phyloP scores from a whole-genome alignment of 2,113 vertebrate species.

The Bombycilla garrulus region DNA sequence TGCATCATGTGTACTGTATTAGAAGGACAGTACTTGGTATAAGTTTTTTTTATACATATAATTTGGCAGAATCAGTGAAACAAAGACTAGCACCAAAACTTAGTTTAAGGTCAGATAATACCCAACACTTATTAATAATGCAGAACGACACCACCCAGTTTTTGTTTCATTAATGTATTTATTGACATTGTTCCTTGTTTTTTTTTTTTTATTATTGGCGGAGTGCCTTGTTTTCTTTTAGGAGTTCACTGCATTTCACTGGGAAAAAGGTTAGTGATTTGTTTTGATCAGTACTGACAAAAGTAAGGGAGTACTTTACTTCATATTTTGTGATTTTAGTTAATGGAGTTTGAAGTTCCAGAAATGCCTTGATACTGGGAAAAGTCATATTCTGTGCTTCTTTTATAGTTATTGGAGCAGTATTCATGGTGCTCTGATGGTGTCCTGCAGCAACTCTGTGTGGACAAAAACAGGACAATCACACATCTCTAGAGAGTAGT shows the following conservation, averaged over 20 bases:
- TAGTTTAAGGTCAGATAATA: neutral
- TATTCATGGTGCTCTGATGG: neutral
- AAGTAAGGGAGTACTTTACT: neutral
- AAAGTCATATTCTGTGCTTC: neutral
- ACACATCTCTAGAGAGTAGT: neutral
- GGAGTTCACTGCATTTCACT: neutral
- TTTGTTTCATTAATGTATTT: neutral
- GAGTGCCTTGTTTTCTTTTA: neutral
- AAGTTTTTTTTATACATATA: neutral
- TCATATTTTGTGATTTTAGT: neutral
- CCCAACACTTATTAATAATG: neutral
- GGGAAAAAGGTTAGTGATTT: neutral
- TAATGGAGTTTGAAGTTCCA: neutral
- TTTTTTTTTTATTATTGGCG: neutral
- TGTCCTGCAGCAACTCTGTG: rapidly evolving
- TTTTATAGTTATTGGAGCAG: neutral
- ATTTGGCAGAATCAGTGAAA: neutral
- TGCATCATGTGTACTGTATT: neutral
- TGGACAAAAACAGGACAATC: neutral
- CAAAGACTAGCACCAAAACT: neutral
- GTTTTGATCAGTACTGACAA: neutral
- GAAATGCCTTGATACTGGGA: neutral
- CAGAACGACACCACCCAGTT: neutral
- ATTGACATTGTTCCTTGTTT: neutral
- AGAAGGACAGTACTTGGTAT: neutral